A percentile compares a stretch with the other conserved stretches of the same genome.
Evolutionary conservation across 2,113 vertebrate species (phyloP).

Genomic region (Crotalus helleri): DNA sequence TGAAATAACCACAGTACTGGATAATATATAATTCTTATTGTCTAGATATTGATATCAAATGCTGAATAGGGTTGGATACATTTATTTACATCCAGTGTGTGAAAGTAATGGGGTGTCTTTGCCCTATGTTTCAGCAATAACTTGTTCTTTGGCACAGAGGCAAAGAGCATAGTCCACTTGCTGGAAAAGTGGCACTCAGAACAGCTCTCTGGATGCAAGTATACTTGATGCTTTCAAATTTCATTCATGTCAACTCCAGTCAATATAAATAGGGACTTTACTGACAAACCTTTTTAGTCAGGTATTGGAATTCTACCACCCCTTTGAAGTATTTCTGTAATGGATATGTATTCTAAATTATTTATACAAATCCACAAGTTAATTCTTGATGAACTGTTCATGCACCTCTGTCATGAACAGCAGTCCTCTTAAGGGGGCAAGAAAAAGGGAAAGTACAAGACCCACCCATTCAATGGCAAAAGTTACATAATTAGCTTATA

Average conservation of each 20-base stretch:
- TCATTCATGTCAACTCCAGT: neutral
- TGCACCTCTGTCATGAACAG: neutral
- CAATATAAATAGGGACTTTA: neutral
- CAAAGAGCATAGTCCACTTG: neutral
- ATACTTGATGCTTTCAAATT: neutral
- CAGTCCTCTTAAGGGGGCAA: neutral
- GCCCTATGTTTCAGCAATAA: neutral
- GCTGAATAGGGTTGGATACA: neutral
- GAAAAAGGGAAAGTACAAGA: neutral
- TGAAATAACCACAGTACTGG: neutral
- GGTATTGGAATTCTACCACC: neutral
- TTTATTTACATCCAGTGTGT: conserved; percentile 29
- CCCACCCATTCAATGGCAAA: neutral
- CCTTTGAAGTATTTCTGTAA: neutral
- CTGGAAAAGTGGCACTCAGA: neutral
- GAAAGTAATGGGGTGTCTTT: neutral
- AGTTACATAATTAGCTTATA: neutral
- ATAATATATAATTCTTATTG: neutral
- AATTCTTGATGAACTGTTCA: neutral
- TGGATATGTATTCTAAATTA: neutral
- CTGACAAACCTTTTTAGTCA: neutral
- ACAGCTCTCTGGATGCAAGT: neutral
- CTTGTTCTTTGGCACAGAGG: neutral
- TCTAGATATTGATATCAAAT: neutral
- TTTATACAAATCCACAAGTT: neutral